Base-by-base conservation (phyloP, 2,888 invertebrate genomes). In the Myopa tessellatipennis region DNA sequence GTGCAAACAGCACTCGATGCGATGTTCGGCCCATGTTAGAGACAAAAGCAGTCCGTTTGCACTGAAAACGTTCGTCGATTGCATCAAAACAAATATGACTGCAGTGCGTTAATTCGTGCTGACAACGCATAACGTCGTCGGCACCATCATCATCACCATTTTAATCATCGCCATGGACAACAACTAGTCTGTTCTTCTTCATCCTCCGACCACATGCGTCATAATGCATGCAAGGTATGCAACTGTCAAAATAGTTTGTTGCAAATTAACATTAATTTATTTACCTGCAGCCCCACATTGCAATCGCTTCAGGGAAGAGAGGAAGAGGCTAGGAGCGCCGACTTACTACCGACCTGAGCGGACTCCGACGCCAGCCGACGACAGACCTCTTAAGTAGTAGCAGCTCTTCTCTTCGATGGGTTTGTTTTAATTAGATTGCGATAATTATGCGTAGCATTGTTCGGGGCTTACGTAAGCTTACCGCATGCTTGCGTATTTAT, bases 261-360 rank as follows among this genome's bases (percentile, higher is more conserved):
- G 60, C 69, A 69, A 75, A 75, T 75, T 75, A 69, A 69, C 69
- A 60, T 60, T 69, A 75, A 75, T 75, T 75, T 75, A 75, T 75
- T 75, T 75, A 69, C 58, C 75, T 68, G 58, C 58, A 68, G 45
- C 58, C 14, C 7, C 10, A 5, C 26, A 8, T 6, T 45, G n/a
- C 36, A 67, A 67, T 36, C 12, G 45, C 12, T 18, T n/a, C 7
- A 8, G 45, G 70, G 34, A 58, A 38, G 16, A 18, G n/a, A 55
- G 38, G 58, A 8, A 45, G 45, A 26, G 5, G 8, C 4, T 3
- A 69, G 50, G 10, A 50, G 26, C 18, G 26, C 16, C 8, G 45
- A 18, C 18, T 4, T 7, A 16, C 55, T n/a, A 12, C 1, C 16
- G 16, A 55, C 14, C 4, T 12, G 16, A n/a, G 55, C 4, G 1